Percentiles rank a stretch among this genome's conserved stretches.
phyloP scores from a whole-genome alignment of 2,888 invertebrate genomes.

The Tachina grossa region DNA sequence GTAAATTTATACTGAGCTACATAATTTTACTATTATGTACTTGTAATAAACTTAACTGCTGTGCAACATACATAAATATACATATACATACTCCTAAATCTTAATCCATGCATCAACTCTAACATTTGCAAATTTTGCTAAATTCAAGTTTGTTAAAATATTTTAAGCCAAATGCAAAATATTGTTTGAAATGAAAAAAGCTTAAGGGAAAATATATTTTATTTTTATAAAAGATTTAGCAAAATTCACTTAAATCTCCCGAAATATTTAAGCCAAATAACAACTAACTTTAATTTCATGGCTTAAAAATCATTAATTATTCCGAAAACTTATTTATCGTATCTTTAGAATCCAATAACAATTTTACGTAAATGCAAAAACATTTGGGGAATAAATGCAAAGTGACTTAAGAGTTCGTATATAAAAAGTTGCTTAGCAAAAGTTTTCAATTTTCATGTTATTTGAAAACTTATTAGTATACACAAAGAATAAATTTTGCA shows the following conservation, averaged over 20 bases:
- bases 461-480: not conserved
- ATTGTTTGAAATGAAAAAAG: not conserved
- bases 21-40: not conserved
- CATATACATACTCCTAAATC: not conserved
- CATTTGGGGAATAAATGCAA: slow-evolving; percentile 4
- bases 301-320: slow-evolving; percentile 33
- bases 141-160: not conserved
- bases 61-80: not conserved
- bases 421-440: slow-evolving; percentile 1
- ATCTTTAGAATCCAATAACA: not conserved
- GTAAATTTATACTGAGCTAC: not conserved
- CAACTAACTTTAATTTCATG: not conserved
- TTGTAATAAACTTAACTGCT: not conserved
- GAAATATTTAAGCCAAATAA: slow-evolving; percentile 9
- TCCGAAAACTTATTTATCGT: not conserved
- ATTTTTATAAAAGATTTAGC: not conserved
- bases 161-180: slow-evolving; percentile 8
- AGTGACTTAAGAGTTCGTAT: not conserved
- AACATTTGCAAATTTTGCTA: not conserved
- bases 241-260: not conserved
- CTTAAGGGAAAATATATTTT: not conserved
- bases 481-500: slow-evolving; percentile 25
- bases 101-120: too few relatives aligned
- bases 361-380: slow-evolving; percentile 15
- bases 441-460: slow-evolving; percentile 5